Evolutionary conservation across 1,140 invertebrate species (phyloP), one percentile per base, ranked within the genome.

Genomic region (Coboldia fuscipes): DNA sequence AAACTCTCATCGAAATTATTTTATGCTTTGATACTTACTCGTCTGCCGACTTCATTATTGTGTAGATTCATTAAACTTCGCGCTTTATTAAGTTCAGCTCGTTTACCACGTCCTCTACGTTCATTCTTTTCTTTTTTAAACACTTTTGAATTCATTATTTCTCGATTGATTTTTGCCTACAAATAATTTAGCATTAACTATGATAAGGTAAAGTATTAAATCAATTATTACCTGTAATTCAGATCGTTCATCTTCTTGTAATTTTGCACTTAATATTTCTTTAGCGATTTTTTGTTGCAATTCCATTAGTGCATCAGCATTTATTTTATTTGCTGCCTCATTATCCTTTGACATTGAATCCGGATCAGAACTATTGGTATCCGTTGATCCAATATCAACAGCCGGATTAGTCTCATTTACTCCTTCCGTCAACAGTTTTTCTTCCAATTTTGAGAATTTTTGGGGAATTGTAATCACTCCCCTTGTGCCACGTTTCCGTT

Each of bases 41-140:
- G 66, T 52, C 86, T 61, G 8, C 89, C 88, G 23, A 84, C 88
- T 54, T 93, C 84, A 51, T 93, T 93, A 56, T 94, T 94, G 52
- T 92, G 86, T 16, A 90, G 60, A 62, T 92, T 90, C 82, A 93
- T 92, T 30, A 92, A 61, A 41, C 75, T 75, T 21, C 79, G 57
- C 2, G 78, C 84, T 46, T 89, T 77, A 33, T 13, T 43, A 46
- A 19, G 22, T 15, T 10, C 22, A 24, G 13, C 21, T 27, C 13
- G 16, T 34, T 15, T 12, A 24, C 12, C 22, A 18, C 16, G 16
- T 34, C 14, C 10, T 6, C 5, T 5, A 18, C 24, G 28, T 21
- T n/a, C 30, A 22, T 37, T 23, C 14, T 37, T 21, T 14, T 34
- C 42, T 20, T 37, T 26, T 35, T 39, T 44, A 22, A 54, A 51